A percentile compares a stretch with the other conserved stretches of the same genome.
These are phyloP conservation scores for Chelmon rostratus DNA, from an alignment of 2,797 vertebrate species.

Conservation along the genomic window DNA sequence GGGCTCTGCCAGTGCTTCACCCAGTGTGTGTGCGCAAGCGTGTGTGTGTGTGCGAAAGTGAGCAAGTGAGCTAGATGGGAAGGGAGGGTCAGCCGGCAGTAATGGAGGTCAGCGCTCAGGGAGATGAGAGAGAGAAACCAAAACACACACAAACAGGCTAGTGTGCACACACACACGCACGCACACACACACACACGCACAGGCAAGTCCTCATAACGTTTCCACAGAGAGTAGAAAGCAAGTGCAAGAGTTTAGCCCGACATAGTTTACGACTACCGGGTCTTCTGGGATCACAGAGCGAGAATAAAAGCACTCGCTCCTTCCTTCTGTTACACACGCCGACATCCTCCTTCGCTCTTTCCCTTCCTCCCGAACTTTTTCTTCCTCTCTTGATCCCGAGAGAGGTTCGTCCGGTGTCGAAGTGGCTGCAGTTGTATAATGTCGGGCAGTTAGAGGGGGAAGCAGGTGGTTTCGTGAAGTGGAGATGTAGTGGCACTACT, in stretches of 20 bases:
- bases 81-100: conserved; percentile 74
- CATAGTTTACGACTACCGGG: conserved; percentile 64
- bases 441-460: not conserved
- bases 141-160: conserved; percentile 40
- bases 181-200: conserved; percentile 9
- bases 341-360: not conserved
- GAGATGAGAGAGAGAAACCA: conserved; percentile 73
- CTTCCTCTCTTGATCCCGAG: conserved; percentile 27
- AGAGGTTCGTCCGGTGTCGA: not conserved
- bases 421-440: conserved; percentile 30
- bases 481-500: conserved; percentile 65
- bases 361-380: conserved; percentile 5
- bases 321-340: conserved; percentile 26
- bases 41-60: conserved; percentile 40
- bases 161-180: conserved; percentile 8
- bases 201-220: conserved; percentile 31
- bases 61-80: conserved; percentile 57
- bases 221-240: conserved; percentile 53
- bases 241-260: conserved; percentile 67
- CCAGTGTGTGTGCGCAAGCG: conserved; percentile 25
- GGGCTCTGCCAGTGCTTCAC: conserved; percentile 41
- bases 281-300: conserved; percentile 57
- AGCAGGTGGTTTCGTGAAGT: conserved; percentile 71
- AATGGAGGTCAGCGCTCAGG: conserved; percentile 79
- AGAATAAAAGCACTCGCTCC: conserved; percentile 52